These are phyloP conservation scores for Lordiphosa mommai DNA, from an alignment of 1,140 invertebrate genomes.

Conservation along the genomic window DNA sequence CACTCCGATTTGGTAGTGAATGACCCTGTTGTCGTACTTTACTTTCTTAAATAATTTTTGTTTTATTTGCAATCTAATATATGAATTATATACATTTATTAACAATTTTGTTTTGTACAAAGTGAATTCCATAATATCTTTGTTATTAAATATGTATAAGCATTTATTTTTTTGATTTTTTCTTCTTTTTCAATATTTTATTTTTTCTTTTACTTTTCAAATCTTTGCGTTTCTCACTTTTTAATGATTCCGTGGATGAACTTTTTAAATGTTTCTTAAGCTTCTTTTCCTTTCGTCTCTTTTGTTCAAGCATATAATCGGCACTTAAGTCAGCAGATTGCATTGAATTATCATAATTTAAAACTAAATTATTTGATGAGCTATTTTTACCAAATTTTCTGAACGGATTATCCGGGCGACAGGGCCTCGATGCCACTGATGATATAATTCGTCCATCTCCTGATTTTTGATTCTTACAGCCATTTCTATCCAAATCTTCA, in stretches of 20 bases:
- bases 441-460: constrained; percentile 36
- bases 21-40: too few species aligned
- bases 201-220: constrained; percentile 59
- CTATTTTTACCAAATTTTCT: constrained; percentile 47
- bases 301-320: constrained; percentile 36
- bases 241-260: constrained; percentile 57
- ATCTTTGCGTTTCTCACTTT: constrained; percentile 55
- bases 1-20: too few species aligned
- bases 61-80: too few species aligned
- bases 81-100: constrained; percentile 7
- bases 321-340: constrained; percentile 16
- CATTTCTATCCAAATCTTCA: constrained; percentile 38
- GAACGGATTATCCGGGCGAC: constrained; percentile 51
- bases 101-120: constrained; percentile 7
- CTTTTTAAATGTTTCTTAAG: constrained; percentile 46
- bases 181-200: constrained; percentile 63
- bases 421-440: constrained; percentile 32
- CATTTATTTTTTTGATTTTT: constrained; percentile 60
- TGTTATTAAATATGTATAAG: constrained; percentile 5
- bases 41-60: too few species aligned
- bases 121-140: constrained; percentile 1
- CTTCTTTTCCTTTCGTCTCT: constrained; percentile 60
- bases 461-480: constrained; percentile 15
- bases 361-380: constrained; percentile 31
- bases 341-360: constrained; percentile 42